Conservation (phyloP, 2,797 vertebrate genomes). For the Notamacropus eugenii region DNA sequence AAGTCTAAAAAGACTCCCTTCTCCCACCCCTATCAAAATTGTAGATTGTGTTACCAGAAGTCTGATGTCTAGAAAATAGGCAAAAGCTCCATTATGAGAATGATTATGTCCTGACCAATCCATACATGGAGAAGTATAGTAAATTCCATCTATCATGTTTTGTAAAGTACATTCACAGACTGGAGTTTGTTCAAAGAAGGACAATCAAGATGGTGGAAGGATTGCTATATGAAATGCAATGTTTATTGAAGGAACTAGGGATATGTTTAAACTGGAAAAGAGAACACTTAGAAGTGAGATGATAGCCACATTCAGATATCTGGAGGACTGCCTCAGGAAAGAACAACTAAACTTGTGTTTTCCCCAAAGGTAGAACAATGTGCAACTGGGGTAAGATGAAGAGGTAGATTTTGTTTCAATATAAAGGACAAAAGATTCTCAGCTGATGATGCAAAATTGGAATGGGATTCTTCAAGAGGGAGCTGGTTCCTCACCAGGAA, state of each 20-base stretch:
- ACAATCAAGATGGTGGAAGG: too few relatives aligned
- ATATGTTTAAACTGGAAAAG: neutral
- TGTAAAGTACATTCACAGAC: too few relatives aligned
- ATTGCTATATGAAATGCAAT: too few relatives aligned
- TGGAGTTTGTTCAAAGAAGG: too few relatives aligned
- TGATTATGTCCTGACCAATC: too few relatives aligned
- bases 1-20: neutral
- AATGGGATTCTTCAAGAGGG: neutral
- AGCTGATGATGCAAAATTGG: neutral
- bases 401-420: neutral
- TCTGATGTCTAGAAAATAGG: neutral
- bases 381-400: neutral
- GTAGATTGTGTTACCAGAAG: neutral
- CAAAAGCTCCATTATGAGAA: neutral
- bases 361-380: neutral
- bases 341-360: neutral
- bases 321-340: neutral
- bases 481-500: neutral
- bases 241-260: too few relatives aligned
- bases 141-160: too few relatives aligned
- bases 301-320: neutral
- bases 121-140: too few relatives aligned
- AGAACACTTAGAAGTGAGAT: neutral
- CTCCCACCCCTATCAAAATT: neutral
- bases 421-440: neutral